A percentile compares a stretch with the other conserved stretches of the same genome.
Evolutionary conservation across 1,140 invertebrate genomes (phyloP).

Genomic region (Caligus rogercresseyi): DNA sequence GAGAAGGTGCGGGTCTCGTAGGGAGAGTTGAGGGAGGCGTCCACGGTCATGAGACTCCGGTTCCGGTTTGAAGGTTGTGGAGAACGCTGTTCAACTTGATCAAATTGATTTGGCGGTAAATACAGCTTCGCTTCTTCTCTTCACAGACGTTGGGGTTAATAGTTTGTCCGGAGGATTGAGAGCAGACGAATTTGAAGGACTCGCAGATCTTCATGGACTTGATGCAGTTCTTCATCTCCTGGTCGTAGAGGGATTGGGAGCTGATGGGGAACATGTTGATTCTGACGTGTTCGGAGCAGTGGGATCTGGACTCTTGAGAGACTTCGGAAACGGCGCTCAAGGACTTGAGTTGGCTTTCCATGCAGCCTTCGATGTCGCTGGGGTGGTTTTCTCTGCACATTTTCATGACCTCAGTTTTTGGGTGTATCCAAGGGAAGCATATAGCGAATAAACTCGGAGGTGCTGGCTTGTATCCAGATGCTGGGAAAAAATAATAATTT

Average conservation of each 20-base stretch:
- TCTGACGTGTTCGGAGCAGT: neutral
- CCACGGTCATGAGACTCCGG: neutral
- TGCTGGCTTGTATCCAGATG: neutral
- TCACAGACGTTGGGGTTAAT: neutral
- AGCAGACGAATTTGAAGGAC: neutral
- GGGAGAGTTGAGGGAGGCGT: neutral
- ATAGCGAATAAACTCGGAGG: neutral
- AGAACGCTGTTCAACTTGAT: neutral
- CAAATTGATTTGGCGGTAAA: neutral
- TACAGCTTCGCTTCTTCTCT: conserved; percentile 4
- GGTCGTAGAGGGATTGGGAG: neutral
- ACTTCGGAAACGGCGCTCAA: neutral
- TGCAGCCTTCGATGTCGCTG: neutral
- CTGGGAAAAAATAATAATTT: neutral
- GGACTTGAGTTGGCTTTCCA: neutral
- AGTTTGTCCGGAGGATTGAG: neutral
- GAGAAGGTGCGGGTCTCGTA: neutral
- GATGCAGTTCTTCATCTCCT: neutral
- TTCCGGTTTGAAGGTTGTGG: neutral
- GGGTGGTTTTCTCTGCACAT: neutral
- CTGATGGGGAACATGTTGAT: neutral
- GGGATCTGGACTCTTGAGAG: neutral
- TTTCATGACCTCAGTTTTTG: neutral
- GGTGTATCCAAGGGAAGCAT: neutral
- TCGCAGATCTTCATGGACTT: conserved; percentile 9